phyloP scores from a whole-genome alignment of 2,113 vertebrate genomes.

The Callionymus lyra region DNA sequence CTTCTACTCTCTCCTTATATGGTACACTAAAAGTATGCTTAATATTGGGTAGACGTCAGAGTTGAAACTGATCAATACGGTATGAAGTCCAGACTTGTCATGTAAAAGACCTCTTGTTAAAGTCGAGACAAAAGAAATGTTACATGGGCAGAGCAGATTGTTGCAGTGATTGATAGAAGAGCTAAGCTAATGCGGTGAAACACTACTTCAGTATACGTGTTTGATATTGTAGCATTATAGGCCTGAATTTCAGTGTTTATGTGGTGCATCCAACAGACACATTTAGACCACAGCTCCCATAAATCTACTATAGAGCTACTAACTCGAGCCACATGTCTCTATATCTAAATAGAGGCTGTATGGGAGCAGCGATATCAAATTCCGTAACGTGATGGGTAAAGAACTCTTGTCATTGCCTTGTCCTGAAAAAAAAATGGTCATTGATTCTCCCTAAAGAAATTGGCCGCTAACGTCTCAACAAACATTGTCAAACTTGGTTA shows the following conservation, averaged over 20 bases:
- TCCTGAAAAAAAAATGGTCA: conserved; percentile 40
- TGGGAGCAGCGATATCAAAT: conserved; percentile 44
- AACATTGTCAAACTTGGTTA: conserved; percentile 67
- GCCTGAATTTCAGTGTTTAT: neutral
- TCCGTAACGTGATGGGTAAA: conserved; percentile 38
- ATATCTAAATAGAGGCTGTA: conserved; percentile 62
- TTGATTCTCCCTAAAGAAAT: conserved; percentile 45
- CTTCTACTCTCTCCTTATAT: conserved; percentile 2
- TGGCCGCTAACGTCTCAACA: conserved; percentile 51
- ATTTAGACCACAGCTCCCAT: conserved; percentile 48
- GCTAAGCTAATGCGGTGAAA: conserved; percentile 29
- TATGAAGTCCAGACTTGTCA: no score
- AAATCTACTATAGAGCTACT: conserved; percentile 54
- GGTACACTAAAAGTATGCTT: no score
- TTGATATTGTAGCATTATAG: neutral
- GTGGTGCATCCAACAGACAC: conserved; percentile 43
- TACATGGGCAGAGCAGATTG: no score
- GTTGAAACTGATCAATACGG: no score
- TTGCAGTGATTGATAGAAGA: conserved; percentile 15
- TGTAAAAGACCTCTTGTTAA: no score
- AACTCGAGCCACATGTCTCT: conserved; percentile 65
- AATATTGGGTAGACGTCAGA: no score
- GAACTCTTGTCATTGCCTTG: conserved; percentile 41
- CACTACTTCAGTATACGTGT: conserved; percentile 12
- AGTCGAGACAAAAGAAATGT: no score